These are phyloP conservation scores for Apodemia mormo DNA, from an alignment of 2,888 invertebrate genomes.

Conservation along the genomic window DNA sequence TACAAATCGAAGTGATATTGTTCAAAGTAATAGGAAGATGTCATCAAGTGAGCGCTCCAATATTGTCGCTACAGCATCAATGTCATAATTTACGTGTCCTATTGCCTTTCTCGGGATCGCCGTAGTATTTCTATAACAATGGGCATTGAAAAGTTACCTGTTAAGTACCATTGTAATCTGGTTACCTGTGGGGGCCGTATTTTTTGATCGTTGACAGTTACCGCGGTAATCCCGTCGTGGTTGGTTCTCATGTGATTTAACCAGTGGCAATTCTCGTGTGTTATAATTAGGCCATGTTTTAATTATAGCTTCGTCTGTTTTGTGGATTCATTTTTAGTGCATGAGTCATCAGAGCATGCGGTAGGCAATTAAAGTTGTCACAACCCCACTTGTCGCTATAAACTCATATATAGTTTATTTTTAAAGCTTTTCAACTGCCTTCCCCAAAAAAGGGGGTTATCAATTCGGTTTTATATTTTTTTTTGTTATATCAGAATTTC, in stretches of 20 bases:
- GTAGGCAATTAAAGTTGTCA: too few species aligned
- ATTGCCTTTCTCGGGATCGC: slow-evolving; percentile 11
- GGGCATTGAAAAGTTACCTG: slow-evolving; percentile 18
- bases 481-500: too few species aligned
- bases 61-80: neutral
- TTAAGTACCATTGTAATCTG: slow-evolving; percentile 12
- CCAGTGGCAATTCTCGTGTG: neutral
- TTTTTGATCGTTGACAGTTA: slow-evolving; percentile 8
- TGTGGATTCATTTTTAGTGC: too few species aligned
- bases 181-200: slow-evolving; percentile 10
- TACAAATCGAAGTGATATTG: neutral
- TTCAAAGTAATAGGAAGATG: neutral
- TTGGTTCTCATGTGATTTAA: neutral
- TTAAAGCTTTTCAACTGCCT: too few species aligned
- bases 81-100: slow-evolving; percentile 15
- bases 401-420: too few species aligned
- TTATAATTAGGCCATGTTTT: neutral
- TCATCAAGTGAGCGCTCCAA: neutral
- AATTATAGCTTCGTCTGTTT: too few species aligned
- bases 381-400: too few species aligned
- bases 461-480: too few species aligned
- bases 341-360: too few species aligned
- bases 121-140: slow-evolving; percentile 18
- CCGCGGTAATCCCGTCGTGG: neutral
- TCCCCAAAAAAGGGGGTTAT: too few species aligned